These are phyloP conservation scores for Amphipyra tragopoginis DNA, from an alignment of 2,888 invertebrate species.

Conservation along the genomic window DNA sequence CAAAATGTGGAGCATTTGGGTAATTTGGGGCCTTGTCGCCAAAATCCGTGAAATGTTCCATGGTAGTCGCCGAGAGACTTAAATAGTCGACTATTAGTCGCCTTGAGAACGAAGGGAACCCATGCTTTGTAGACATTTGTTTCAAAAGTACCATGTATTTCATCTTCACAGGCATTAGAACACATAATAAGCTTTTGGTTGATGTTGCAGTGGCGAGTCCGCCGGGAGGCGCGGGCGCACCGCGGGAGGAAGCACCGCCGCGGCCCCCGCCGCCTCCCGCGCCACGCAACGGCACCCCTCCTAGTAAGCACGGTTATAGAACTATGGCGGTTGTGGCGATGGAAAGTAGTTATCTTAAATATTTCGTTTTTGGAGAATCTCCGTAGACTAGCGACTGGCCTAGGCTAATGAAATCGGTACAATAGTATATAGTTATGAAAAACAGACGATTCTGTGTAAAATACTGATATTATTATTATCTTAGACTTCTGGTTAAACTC, in stretches of 20 bases:
- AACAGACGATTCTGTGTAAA: too few species aligned
- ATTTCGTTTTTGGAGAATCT: neutral
- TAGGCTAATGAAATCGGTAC: too few species aligned
- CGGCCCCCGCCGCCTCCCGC: constrained; percentile 85
- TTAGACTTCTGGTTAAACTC: too few species aligned
- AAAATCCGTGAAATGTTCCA: too few species aligned
- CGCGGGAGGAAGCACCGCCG: constrained; percentile 82
- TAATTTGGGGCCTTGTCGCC: too few species aligned
- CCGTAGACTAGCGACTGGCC: too few species aligned
- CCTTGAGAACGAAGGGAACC: too few species aligned
- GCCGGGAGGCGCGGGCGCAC: constrained; percentile 91
- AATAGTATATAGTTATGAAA: too few species aligned
- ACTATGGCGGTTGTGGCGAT: constrained; percentile 77
- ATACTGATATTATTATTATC: too few species aligned
- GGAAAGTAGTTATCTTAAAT: neutral
- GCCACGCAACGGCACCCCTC: constrained; percentile 86
- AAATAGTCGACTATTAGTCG: too few species aligned
- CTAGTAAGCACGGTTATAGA: constrained; percentile 85
- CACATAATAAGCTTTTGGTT: constrained; percentile 62
- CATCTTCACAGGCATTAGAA: neutral
- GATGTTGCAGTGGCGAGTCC: constrained; percentile 95
- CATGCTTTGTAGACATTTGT: neutral
- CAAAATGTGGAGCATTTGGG: too few species aligned
- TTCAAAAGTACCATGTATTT: neutral
- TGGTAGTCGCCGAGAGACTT: too few species aligned